Evolutionary conservation across 2,113 vertebrate genomes (phyloP).

Genomic region (Zapus hudsonius): DNA sequence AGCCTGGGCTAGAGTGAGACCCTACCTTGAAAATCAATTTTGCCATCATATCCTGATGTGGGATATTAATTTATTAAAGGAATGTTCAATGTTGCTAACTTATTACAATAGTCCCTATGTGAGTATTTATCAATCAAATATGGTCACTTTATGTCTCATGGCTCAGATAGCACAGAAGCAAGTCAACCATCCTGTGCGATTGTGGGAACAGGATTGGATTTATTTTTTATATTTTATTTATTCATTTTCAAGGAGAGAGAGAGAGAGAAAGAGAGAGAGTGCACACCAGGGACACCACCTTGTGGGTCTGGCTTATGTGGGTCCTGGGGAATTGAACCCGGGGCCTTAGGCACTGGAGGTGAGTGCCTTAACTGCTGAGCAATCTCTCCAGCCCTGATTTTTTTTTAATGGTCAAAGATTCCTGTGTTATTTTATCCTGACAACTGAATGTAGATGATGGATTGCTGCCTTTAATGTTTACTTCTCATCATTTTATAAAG

Average conservation of each 20-base stretch:
- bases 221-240: too few species aligned
- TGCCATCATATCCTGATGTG: too few species aligned
- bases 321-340: too few species aligned
- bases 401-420: neutral
- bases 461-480: neutral
- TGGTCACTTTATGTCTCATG: neutral
- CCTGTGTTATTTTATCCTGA: neutral
- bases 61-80: neutral
- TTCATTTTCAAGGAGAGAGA: too few species aligned
- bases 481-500: slow-evolving; percentile 7
- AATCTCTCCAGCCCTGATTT: too few species aligned
- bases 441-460: neutral
- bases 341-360: too few species aligned
- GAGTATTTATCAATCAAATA: neutral
- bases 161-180: neutral
- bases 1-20: too few species aligned
- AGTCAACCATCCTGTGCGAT: neutral
- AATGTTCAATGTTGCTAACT: neutral
- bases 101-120: neutral
- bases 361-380: too few species aligned
- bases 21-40: too few species aligned
- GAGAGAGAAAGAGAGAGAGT: too few species aligned
- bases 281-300: too few species aligned
- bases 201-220: neutral
- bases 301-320: too few species aligned